phyloP scores from a whole-genome alignment of 2,797 vertebrate species.

The Crax fasciolata region DNA sequence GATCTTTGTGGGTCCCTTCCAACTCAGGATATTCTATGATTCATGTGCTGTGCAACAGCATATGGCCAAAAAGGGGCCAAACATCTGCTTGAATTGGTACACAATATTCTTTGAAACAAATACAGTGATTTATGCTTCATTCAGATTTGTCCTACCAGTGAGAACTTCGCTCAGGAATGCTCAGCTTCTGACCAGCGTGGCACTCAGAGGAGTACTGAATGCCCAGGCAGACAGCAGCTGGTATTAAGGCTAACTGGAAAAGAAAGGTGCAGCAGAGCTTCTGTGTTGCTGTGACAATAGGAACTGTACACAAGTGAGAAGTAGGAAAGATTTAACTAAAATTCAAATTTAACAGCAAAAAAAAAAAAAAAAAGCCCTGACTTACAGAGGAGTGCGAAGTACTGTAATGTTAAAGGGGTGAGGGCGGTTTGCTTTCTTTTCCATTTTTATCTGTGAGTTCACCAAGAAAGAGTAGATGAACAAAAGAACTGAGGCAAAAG shows the following conservation, averaged over 20 bases:
- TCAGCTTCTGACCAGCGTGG: not conserved
- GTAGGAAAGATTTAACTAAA: conserved; percentile 14
- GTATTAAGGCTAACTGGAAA: not conserved
- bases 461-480: not conserved
- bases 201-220: not conserved
- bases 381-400: not conserved
- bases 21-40: not conserved
- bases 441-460: conserved; percentile 7
- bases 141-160: not conserved
- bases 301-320: not conserved
- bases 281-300: not conserved
- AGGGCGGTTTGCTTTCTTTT: not conserved
- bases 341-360: not conserved
- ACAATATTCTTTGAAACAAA: not conserved
- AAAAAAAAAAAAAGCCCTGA: not conserved
- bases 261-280: not conserved
- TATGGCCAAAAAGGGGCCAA: not conserved
- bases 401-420: not conserved
- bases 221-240: not conserved
- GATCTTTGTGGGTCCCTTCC: too few relatives aligned
- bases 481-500: not conserved
- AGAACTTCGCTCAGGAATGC: not conserved
- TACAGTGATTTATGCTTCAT: not conserved
- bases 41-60: not conserved
- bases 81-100: not conserved